Evolutionary conservation across 92 coral and sea anemone genomes (phyloP).

Genomic region (Isaurus tuberculatus): DNA sequence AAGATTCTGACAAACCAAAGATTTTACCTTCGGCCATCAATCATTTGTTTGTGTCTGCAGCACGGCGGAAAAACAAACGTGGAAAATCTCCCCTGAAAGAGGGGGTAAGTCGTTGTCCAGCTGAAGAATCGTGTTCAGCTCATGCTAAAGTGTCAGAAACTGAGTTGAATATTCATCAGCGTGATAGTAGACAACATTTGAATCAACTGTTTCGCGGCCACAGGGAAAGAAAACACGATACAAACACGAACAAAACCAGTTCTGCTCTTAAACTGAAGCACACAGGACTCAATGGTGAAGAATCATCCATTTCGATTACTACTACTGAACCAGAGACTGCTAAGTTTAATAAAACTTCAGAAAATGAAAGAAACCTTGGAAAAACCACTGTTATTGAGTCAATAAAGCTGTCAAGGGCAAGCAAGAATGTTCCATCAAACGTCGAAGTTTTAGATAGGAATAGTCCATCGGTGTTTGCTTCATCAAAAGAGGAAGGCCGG

Average conservation of each 20-base stretch:
- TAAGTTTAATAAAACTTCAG: constrained; percentile 36
- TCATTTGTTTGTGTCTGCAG: constrained; percentile 93
- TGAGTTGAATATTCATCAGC: constrained; percentile 80
- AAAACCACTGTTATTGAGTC: constrained; percentile 57
- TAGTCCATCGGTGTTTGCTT: constrained; percentile 70
- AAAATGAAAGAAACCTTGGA: constrained; percentile 14
- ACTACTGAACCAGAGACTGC: constrained; percentile 42
- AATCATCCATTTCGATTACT: constrained; percentile 76
- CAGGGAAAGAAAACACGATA: constrained; percentile 29
- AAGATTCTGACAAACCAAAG: constrained; percentile 83
- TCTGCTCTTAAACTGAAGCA: constrained; percentile 73
- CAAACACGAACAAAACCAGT: not conserved
- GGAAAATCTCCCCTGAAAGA: constrained; percentile 56
- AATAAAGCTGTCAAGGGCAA: not conserved
- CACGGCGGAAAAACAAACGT: constrained; percentile 68
- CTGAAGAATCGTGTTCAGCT: constrained; percentile 41
- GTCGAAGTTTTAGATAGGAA: constrained; percentile 70
- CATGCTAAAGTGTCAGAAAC: constrained; percentile 51
- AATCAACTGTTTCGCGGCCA: constrained; percentile 81
- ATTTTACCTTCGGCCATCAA: constrained; percentile 89
- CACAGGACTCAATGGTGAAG: constrained; percentile 84
- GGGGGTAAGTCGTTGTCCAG: constrained; percentile 47
- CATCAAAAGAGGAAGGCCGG: constrained; percentile 42
- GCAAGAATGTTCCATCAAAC: constrained; percentile 42
- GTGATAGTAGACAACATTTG: constrained; percentile 86